Base-by-base conservation (phyloP, 2,797 vertebrate genomes). In the Alcedo quadribrachys region DNA sequence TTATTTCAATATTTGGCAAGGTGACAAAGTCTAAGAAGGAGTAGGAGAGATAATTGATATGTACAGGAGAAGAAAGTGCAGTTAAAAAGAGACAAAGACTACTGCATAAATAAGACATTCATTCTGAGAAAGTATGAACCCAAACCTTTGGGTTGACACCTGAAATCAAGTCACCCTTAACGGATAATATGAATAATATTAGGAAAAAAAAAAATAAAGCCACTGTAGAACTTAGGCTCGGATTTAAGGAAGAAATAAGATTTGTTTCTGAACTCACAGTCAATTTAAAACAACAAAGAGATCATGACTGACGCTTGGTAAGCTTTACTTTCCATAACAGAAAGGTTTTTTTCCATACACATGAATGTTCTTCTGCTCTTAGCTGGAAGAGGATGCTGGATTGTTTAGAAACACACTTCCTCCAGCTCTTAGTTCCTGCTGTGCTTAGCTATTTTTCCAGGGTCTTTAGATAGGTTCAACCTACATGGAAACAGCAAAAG, bases 41-140 rank as follows among this genome's bases (percentile, higher is more conserved):
- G 90, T 79, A 93, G 70, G 82, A 96, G 82, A 96, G 87, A 97
- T 89, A 97, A 96, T 70, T 97, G 95, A 96, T 96, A 97, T 50
- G 85, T 92, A 80, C 85, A 93, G 87, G 62, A 97, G 92, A 92
- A 77, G 86, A 96, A 96, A 95, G 69, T 85, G 58, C 81, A 95
- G 94, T 97, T 97, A 93, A 97, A 97, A 97, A 93, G 81, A 75
- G 88, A 70, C 81, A 97, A 96, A 95, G 84, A 94, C 80, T 87
- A 82, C 82, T 92, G 80, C 57, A 89, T 92, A 96, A 97, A 95
- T 97, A 97, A 93, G 71, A 95, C 42, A 15, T 90, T 96, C 85
- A 62, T 82, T 90, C 46, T 88, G 90, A 92, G 91, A 93, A 92
- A 81, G 35, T 22, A 53, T 42, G 35, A 37, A 95, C 57, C 62